Conservation (phyloP, 2,888 invertebrate genomes). For the Galeruca laticollis region DNA sequence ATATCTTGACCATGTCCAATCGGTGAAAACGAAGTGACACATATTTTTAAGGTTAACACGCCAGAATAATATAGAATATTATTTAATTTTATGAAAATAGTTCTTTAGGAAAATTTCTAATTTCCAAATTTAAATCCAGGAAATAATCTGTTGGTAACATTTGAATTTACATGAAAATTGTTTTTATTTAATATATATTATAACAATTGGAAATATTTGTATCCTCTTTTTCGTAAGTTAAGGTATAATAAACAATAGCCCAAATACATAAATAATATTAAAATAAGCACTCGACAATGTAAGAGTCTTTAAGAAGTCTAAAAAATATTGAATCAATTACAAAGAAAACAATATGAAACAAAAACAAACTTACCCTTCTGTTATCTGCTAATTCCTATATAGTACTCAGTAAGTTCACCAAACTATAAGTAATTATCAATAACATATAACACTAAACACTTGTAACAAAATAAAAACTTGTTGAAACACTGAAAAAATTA, state of each 20-base stretch:
- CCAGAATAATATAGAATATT: not conserved
- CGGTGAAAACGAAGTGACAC: not conserved
- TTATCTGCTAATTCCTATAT: not conserved
- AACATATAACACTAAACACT: constrained; percentile 3
- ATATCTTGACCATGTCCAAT: not conserved
- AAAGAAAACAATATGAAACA: not conserved
- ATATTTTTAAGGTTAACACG: not conserved
- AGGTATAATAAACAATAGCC: not conserved
- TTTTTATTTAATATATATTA: too few relatives aligned
- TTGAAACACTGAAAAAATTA: constrained; percentile 5
- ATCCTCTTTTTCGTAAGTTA: not conserved
- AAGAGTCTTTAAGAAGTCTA: not conserved
- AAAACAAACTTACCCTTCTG: not conserved
- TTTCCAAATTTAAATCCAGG: too few relatives aligned
- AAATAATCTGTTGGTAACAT: too few relatives aligned
- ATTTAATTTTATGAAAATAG: too few relatives aligned
- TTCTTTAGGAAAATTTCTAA: too few relatives aligned
- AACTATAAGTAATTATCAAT: not conserved
- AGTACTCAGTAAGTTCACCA: not conserved
- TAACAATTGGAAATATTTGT: not conserved
- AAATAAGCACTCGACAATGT: not conserved
- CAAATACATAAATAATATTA: not conserved
- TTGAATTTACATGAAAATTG: not conserved
- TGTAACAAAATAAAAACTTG: not conserved
- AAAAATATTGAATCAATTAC: not conserved